Evolutionary conservation across 2,888 invertebrate species (phyloP).

Genomic region (Ganaspis brasiliensis): DNA sequence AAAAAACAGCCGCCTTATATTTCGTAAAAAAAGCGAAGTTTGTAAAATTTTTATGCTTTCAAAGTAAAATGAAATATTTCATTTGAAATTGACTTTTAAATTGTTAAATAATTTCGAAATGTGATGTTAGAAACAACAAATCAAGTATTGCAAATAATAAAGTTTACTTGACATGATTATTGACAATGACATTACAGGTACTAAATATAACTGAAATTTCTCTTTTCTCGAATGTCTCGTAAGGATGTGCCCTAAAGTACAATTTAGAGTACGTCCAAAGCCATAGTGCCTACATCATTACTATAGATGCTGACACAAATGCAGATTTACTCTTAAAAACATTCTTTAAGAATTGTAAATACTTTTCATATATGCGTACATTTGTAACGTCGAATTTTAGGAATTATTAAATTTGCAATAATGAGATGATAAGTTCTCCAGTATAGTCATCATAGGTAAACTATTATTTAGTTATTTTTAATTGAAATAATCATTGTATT

Average conservation of each 20-base stretch:
- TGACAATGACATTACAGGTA: slow-evolving; percentile 50
- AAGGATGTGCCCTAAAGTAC: slow-evolving; percentile 79
- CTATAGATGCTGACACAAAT: slow-evolving; percentile 64
- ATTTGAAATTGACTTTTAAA: slow-evolving; percentile 74
- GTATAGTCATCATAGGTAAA: slow-evolving; percentile 64
- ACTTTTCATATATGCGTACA: slow-evolving; percentile 73
- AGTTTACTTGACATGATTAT: too few relatives aligned
- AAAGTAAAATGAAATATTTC: slow-evolving; percentile 69
- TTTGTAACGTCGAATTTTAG: slow-evolving; percentile 68
- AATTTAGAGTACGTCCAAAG: slow-evolving; percentile 80
- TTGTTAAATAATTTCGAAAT: slow-evolving; percentile 67
- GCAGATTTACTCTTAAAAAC: slow-evolving; percentile 53
- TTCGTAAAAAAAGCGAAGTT: too few relatives aligned
- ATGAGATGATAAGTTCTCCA: slow-evolving; percentile 64
- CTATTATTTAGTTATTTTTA: slow-evolving; percentile 78
- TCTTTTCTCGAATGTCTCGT: slow-evolving; percentile 73
- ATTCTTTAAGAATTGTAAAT: slow-evolving; percentile 79
- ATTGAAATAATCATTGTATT: slow-evolving; percentile 51
- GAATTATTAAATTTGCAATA: slow-evolving; percentile 67
- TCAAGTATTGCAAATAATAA: not conserved
- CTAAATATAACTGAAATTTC: slow-evolving; percentile 17
- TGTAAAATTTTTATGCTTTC: slow-evolving; percentile 65
- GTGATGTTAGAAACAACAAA: not conserved
- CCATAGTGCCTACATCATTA: slow-evolving; percentile 80
- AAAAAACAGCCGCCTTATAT: too few relatives aligned